Conservation (phyloP, 30 jellyfish, hydroid and myxozoan genomes). For the Nemopilema nomurai region DNA sequence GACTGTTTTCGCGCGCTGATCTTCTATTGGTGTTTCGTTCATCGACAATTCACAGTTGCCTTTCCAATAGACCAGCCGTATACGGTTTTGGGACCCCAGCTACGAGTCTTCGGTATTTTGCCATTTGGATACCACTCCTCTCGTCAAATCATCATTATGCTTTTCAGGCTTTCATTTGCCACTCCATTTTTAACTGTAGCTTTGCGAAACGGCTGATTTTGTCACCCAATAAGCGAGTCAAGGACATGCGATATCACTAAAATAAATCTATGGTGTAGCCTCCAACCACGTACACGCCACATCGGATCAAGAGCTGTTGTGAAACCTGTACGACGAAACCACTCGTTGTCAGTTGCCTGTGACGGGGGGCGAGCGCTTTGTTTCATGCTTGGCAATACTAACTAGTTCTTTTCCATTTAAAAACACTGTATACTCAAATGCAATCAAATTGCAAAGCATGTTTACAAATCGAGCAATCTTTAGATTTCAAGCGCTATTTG, state of each 20-base stretch:
- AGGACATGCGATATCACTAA: background rate
- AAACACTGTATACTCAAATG: background rate
- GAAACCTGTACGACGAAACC: background rate
- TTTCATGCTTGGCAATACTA: background rate
- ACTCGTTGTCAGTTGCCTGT: background rate
- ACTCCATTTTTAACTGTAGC: background rate
- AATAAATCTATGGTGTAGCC: background rate
- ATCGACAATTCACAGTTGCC: background rate
- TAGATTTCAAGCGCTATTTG: background rate
- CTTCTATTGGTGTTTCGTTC: background rate
- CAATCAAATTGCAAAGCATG: background rate
- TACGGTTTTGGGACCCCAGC: background rate
- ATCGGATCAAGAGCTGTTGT: constrained; percentile 3
- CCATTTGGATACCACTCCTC: background rate
- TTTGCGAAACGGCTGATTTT: too few relatives aligned
- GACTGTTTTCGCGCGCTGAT: background rate
- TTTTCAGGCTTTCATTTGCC: background rate
- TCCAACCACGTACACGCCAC: constrained; percentile 14
- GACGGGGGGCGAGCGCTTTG: background rate
- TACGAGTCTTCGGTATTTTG: background rate
- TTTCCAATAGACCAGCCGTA: background rate
- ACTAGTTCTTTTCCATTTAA: background rate
- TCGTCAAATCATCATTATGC: background rate
- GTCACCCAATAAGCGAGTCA: too few relatives aligned
- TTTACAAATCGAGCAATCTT: background rate